phyloP scores from a whole-genome alignment of 2,113 vertebrate genomes.

The Amazona vittata region DNA sequence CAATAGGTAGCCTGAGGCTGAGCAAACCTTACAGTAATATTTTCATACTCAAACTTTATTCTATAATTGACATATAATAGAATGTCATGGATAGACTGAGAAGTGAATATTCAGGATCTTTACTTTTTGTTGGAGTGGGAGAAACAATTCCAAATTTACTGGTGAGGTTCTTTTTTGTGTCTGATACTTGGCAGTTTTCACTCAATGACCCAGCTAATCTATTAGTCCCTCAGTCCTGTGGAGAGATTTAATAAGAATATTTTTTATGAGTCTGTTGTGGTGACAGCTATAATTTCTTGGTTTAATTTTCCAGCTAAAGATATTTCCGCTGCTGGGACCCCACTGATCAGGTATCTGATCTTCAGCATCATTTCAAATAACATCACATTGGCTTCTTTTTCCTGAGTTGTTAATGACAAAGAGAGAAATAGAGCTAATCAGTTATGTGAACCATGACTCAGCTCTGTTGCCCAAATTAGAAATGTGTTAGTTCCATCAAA shows the following conservation, averaged over 20 bases:
- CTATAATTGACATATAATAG: not conserved
- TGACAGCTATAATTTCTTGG: not conserved
- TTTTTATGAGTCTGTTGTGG: not conserved
- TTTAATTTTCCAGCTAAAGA: not conserved
- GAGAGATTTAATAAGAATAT: constrained; percentile 6
- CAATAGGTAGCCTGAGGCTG: not conserved
- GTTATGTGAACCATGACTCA: constrained; percentile 9
- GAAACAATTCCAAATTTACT: not conserved
- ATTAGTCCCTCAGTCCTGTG: not conserved
- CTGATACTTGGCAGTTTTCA: not conserved
- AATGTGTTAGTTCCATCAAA: not conserved
- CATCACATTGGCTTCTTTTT: not conserved
- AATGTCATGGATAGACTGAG: not conserved
- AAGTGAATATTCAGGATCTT: not conserved
- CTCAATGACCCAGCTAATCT: not conserved
- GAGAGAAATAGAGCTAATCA: not conserved
- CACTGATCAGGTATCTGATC: not conserved
- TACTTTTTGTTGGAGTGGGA: not conserved
- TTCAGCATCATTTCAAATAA: not conserved
- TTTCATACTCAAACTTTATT: not conserved
- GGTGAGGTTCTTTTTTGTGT: not conserved
- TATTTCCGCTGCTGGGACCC: not conserved
- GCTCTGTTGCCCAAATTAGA: not conserved
- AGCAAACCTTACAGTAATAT: not conserved
- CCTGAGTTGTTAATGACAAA: not conserved